These are phyloP conservation scores for Tetragonula clypearis DNA, from an alignment of 1,140 invertebrate genomes.

Conservation along the genomic window DNA sequence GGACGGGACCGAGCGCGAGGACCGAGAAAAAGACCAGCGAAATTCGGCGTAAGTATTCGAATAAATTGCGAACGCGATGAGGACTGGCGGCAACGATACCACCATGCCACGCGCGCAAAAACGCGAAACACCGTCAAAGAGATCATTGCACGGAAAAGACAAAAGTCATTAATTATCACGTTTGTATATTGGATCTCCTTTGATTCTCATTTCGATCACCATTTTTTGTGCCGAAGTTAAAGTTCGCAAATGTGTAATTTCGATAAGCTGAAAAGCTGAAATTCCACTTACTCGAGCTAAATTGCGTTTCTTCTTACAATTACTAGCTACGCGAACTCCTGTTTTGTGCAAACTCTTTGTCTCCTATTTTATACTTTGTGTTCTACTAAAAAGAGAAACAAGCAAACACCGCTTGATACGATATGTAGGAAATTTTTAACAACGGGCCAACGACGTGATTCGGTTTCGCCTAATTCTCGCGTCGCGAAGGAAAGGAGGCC, in stretches of 20 bases:
- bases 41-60: conserved; percentile 10
- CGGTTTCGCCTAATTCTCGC: background rate
- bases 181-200: background rate
- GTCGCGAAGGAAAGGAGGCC: background rate
- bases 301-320: too few species aligned
- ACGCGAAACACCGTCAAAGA: background rate
- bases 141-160: background rate
- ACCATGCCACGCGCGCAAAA: background rate
- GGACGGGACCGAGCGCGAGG: conserved; percentile 14
- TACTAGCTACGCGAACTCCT: too few species aligned
- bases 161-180: conserved; percentile 5
- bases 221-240: too few species aligned
- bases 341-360: too few species aligned
- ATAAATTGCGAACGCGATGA: conserved; percentile 25
- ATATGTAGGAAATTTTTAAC: background rate
- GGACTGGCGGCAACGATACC: background rate
- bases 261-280: too few species aligned
- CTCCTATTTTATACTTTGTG: too few species aligned
- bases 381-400: too few species aligned
- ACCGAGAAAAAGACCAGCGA: background rate
- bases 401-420: background rate
- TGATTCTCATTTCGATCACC: background rate
- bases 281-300: too few species aligned
- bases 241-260: too few species aligned
- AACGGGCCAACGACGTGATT: background rate